Percentiles rank a stretch among this genome's conserved stretches.
Evolutionary conservation across 2,888 invertebrate genomes (phyloP).

Genomic region (Callosobruchus maculatus): DNA sequence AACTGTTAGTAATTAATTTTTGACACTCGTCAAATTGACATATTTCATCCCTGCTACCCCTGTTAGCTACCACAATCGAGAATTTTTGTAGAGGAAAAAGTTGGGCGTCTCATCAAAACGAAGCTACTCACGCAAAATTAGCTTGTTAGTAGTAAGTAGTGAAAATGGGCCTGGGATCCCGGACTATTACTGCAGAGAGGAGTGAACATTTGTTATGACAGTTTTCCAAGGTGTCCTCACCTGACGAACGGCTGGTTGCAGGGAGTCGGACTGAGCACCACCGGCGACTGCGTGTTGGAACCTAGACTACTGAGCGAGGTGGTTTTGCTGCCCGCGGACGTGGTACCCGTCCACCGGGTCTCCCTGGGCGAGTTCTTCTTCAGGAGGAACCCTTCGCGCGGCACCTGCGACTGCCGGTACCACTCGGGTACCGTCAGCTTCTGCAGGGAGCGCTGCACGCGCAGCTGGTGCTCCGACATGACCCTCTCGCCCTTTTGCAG

Average conservation of each 20-base stretch:
- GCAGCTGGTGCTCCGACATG: constrained; percentile 90
- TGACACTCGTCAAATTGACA: no score
- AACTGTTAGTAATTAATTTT: no score
- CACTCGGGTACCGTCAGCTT: constrained; percentile 94
- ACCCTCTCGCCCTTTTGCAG: constrained; percentile 82
- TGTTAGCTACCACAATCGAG: no score
- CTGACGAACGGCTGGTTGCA: constrained; percentile 51
- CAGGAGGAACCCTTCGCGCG: constrained; percentile 75
- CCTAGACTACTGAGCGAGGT: constrained; percentile 79
- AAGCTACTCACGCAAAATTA: no score
- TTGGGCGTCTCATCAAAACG: no score
- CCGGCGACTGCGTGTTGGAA: constrained; percentile 42
- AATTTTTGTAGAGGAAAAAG: no score
- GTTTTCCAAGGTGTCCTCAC: constrained; percentile 43
- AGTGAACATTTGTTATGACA: no score
- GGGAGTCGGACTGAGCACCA: constrained; percentile 46
- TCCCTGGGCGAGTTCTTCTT: constrained; percentile 57
- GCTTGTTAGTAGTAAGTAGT: no score
- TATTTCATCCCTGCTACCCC: no score
- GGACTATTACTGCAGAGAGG: no score
- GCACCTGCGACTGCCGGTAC: constrained; percentile 73
- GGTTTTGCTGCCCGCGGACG: constrained; percentile 68
- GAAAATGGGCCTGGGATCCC: no score
- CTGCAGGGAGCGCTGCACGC: constrained; percentile 89
- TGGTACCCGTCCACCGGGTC: constrained; percentile 52